Conservation (phyloP, 2,113 vertebrate species). For the Thymallus thymallus region DNA sequence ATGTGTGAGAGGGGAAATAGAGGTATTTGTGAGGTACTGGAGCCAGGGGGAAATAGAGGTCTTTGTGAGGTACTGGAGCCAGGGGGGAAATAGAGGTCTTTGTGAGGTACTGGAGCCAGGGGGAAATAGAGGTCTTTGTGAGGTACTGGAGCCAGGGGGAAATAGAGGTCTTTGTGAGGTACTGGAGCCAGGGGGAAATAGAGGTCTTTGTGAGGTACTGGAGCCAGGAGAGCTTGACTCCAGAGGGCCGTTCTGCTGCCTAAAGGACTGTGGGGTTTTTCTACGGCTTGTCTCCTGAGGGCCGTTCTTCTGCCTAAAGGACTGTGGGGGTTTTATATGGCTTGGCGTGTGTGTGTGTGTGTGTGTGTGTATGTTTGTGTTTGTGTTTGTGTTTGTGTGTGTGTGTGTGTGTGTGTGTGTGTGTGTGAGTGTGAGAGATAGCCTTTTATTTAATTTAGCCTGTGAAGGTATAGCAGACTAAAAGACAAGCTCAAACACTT, state of each 20-base stretch:
- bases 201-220: slow-evolving; percentile 54
- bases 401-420: neutral
- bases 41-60: slow-evolving; percentile 41
- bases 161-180: too few relatives aligned
- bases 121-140: too few relatives aligned
- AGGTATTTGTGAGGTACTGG: too few relatives aligned
- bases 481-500: neutral
- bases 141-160: too few relatives aligned
- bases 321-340: neutral
- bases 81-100: too few relatives aligned
- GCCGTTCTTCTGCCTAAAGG: slow-evolving; percentile 40
- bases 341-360: slow-evolving; percentile 33
- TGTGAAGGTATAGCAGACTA: neutral
- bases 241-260: slow-evolving; percentile 45
- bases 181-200: slow-evolving; percentile 45
- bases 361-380: neutral
- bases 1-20: too few relatives aligned
- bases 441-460: neutral
- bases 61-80: slow-evolving; percentile 56
- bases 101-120: too few relatives aligned
- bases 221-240: slow-evolving; percentile 54
- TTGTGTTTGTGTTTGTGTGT: neutral
- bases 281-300: slow-evolving; percentile 46
- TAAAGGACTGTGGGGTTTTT: neutral
- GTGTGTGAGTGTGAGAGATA: neutral